phyloP scores from a whole-genome alignment of 2,797 vertebrate genomes.

The Alfaro cultratus region DNA sequence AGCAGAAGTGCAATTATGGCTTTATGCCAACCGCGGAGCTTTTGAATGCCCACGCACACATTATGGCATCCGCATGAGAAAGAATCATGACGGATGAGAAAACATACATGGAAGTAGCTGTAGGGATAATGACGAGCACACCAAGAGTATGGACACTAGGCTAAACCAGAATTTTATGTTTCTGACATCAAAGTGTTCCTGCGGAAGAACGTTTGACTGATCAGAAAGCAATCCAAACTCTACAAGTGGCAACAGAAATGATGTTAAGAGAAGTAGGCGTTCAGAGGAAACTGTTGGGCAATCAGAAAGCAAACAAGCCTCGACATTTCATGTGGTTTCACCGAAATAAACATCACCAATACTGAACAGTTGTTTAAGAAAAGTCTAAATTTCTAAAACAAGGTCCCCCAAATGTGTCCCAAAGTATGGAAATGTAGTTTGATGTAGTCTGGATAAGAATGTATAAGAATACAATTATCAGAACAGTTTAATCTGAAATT shows the following conservation, averaged over 20 bases:
- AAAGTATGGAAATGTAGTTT: neutral
- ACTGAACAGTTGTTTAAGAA: neutral
- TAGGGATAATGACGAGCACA: conserved; percentile 39
- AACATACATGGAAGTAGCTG: conserved; percentile 48
- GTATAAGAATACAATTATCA: neutral
- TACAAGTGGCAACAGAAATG: conserved; percentile 24
- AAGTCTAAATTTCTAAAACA: neutral
- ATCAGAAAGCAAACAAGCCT: conserved; percentile 44
- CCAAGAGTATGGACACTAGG: conserved; percentile 30
- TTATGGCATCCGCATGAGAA: conserved; percentile 67
- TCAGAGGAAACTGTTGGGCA: conserved; percentile 52
- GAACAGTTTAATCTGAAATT: conserved; percentile 1
- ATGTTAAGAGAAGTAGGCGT: conserved; percentile 21
- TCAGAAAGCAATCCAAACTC: conserved; percentile 13
- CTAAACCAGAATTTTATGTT: conserved; percentile 19
- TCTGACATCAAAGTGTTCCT: conserved; percentile 22
- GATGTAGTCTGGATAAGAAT: neutral
- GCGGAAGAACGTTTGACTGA: conserved; percentile 4
- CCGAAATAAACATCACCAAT: neutral
- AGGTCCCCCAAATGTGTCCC: neutral
- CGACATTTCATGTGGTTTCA: conserved; percentile 55
- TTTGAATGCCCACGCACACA: conserved; percentile 65
- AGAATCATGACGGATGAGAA: conserved; percentile 68
- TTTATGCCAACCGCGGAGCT: conserved; percentile 68
- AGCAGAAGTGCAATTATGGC: conserved; percentile 74